Evolutionary conservation across 2,113 vertebrate genomes (phyloP), one percentile per base, ranked within the genome.

Genomic region (Coreoperca whiteheadi): DNA sequence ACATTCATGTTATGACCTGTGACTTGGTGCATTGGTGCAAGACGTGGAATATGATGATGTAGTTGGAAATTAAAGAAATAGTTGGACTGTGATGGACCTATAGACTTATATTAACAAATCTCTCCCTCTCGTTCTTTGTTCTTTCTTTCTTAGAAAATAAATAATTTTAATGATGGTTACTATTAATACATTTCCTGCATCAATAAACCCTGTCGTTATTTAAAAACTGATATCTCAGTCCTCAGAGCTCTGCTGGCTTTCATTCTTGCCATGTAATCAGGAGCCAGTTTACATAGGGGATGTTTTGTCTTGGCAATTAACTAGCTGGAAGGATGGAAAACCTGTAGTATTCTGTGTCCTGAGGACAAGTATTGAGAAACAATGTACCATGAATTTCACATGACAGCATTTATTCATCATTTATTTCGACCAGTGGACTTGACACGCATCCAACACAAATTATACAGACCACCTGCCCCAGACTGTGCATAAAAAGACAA

Each of bases 241-340:
- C 34, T 51, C 56, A 46, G 41, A 65, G 10, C 32, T 82, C 70
- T 37, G 57, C 46, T 74, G 50, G 57, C 64, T 69, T 53, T 67
- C 56, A 80, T 66, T 48, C 53, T 6, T 30, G 30, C 23, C 76
- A 56, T 82, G 54, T 50, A 59, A 83, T 77, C 46, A 73, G 50
- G 25, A 43, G 7, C 71, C 59, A 70, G 16, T 65, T 50, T 73
- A 73, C 80, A 70, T 70, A 69, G 37, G 43, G 41, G 64, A 56
- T 25, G 25, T 2, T 43, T 28, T 74, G 32, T 34, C 21, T 84
- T 61, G 69, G 16, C 54, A 88, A 68, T 78, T 37, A 67, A 78
- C 50, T 28, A 30, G 28, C 34, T 69, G 25, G 30, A 68, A 51
- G 16, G 48, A 50, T 16, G 69, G 51, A 66, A 66, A 81, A 65